These are phyloP conservation scores for Tiliacea aurago DNA, from an alignment of 2,888 invertebrate genomes.

Conservation along the genomic window DNA sequence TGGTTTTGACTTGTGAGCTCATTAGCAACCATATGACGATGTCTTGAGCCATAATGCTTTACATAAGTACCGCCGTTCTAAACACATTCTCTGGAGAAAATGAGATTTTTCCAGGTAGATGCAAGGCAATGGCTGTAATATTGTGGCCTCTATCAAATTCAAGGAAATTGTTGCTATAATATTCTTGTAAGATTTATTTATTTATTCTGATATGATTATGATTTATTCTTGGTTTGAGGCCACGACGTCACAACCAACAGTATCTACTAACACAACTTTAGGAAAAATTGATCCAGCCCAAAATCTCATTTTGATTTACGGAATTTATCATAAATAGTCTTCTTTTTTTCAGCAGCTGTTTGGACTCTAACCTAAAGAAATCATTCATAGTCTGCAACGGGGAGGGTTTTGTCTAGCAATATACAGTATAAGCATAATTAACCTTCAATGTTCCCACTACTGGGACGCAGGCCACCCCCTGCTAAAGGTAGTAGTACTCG, in stretches of 20 bases:
- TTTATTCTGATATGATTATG: slow-evolving; percentile 36
- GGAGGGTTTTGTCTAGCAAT: neutral
- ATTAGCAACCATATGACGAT: slow-evolving; percentile 26
- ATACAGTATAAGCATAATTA: neutral
- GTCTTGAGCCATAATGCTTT: slow-evolving; percentile 24
- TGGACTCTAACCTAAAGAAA: neutral
- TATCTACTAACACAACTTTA: neutral
- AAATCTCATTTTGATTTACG: neutral
- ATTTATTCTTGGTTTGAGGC: slow-evolving; percentile 26
- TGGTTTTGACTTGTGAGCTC: slow-evolving; percentile 19
- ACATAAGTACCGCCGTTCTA: slow-evolving; percentile 34
- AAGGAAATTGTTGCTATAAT: slow-evolving; percentile 35
- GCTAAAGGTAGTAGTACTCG: no score
- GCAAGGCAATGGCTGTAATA: slow-evolving; percentile 15
- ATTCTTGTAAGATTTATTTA: slow-evolving; percentile 31
- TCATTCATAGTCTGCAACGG: neutral
- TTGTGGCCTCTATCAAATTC: slow-evolving; percentile 40
- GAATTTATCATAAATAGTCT: neutral
- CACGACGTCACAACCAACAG: neutral
- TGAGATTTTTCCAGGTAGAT: slow-evolving; percentile 45
- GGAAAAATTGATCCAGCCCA: no score
- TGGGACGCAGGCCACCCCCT: no score
- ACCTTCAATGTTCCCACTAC: neutral
- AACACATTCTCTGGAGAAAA: slow-evolving; percentile 36
- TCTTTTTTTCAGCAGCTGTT: neutral